Percentiles rank a stretch among this genome's conserved stretches.
Evolutionary conservation across 2,113 vertebrate species (phyloP).

Genomic region (Fulmarus glacialis): DNA sequence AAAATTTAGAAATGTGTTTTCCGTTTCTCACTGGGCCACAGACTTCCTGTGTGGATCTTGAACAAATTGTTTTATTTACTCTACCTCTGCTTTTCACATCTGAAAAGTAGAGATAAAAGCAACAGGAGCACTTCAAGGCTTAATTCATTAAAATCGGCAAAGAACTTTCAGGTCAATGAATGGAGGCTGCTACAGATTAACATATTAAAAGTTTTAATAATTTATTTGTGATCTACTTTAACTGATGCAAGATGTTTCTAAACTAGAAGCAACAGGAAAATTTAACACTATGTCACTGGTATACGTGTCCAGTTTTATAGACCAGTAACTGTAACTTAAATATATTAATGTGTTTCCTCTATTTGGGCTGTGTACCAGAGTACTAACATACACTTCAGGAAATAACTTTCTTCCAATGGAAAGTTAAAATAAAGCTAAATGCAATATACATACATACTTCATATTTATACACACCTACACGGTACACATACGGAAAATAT

Average conservation of each 20-base stretch:
- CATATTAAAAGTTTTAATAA: conserved; percentile 17
- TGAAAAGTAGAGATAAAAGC: conserved; percentile 45
- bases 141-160: conserved; percentile 46
- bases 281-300: not conserved
- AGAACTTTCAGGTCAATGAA: conserved; percentile 33
- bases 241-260: not conserved
- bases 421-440: not conserved
- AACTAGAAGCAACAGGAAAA: conserved; percentile 17
- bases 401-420: not conserved
- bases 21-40: not conserved
- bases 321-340: not conserved
- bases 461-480: not conserved
- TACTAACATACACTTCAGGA: not conserved
- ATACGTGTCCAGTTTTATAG: not conserved
- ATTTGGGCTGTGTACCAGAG: not conserved
- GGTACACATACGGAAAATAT: not conserved
- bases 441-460: not conserved
- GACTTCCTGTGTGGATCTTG: not conserved
- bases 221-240: conserved; percentile 29
- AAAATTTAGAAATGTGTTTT: not conserved
- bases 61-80: conserved; percentile 39
- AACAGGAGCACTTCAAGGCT: conserved; percentile 27
- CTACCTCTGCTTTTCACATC: conserved; percentile 20
- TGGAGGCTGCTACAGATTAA: conserved; percentile 8
- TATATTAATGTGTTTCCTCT: not conserved